phyloP scores from a whole-genome alignment of 2,113 vertebrate genomes.

The Piliocolobus tephrosceles region DNA sequence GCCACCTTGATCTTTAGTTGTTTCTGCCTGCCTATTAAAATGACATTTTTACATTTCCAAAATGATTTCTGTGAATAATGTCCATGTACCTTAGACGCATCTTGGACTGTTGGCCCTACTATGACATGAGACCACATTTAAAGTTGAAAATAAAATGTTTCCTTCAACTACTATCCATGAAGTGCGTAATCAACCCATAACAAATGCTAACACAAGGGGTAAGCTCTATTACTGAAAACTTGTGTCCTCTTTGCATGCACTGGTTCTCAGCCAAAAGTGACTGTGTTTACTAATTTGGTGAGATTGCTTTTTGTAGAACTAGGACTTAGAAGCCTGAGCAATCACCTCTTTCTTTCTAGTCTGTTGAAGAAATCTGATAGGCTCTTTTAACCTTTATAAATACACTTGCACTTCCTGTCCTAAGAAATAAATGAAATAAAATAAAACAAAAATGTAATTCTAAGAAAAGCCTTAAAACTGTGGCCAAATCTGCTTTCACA shows the following conservation, averaged over 20 bases:
- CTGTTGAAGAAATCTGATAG: not conserved
- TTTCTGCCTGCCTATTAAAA: not conserved
- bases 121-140: not conserved
- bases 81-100: not conserved
- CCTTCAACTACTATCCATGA: not conserved
- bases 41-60: not conserved
- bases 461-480: not conserved
- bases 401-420: not conserved
- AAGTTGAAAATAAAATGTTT: conserved; percentile 20
- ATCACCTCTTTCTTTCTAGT: not conserved
- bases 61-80: not conserved
- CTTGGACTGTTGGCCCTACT: not conserved
- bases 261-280: not conserved
- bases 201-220: not conserved
- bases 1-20: not conserved
- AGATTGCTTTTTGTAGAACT: not conserved
- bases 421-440: not conserved
- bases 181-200: not conserved
- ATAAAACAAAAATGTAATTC: not conserved
- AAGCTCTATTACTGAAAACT: not conserved
- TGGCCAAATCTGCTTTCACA: not conserved
- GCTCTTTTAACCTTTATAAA: not conserved
- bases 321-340: not conserved
- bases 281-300: not conserved
- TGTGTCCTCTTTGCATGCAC: not conserved